Evolutionary conservation across 2,113 vertebrate species (phyloP), one percentile per base, ranked within the genome.

Genomic region (Etheostoma spectabile): DNA sequence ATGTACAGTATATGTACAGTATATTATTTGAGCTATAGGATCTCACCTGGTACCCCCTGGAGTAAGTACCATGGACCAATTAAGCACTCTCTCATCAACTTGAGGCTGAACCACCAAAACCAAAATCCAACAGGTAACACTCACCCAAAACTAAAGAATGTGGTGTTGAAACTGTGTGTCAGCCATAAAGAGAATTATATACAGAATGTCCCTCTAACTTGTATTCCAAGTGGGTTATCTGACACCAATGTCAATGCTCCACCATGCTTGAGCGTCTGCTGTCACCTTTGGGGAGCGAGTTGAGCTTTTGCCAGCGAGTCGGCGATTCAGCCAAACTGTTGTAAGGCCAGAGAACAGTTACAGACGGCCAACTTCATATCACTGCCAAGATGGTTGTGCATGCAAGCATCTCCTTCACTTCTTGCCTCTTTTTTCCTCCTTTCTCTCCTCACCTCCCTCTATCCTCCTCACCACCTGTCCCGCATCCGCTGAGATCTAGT

Each of bases 401-500:
- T 87, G 80, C 76, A 48, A 74, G 81, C 24, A 60, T 84, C 72
- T 81, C 79, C 63, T 88, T 83, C 69, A 27, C 56, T 73, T 76
- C 35, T 52, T 49, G 33, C 45, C 30, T 80, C 72, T 52, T 66
- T 48, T 65, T 56, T 53, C 48, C 12, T 85, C 30, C 62, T 51
- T 77, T 77, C 52, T 89, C 71, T 78, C 70, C 83, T 85, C 88
- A 61, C 81, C 76, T 82, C 79, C 70, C 66, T 77, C 85, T 74
- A 56, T 88, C 84, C 84, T 90, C 84, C 78, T 76, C 80, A 67
- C 90, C 89, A 91, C 91, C 85, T 93, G 88, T 83, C 78, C 52
- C 27, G 65, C 85, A 82, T 86, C 86, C 80, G 33, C 81, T 57
- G 77, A 74, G 73, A 82, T 64, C 1, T 13, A 80, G 79, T 80